Base-by-base conservation (phyloP, 2,113 vertebrate genomes). In the Calcarius ornatus region DNA sequence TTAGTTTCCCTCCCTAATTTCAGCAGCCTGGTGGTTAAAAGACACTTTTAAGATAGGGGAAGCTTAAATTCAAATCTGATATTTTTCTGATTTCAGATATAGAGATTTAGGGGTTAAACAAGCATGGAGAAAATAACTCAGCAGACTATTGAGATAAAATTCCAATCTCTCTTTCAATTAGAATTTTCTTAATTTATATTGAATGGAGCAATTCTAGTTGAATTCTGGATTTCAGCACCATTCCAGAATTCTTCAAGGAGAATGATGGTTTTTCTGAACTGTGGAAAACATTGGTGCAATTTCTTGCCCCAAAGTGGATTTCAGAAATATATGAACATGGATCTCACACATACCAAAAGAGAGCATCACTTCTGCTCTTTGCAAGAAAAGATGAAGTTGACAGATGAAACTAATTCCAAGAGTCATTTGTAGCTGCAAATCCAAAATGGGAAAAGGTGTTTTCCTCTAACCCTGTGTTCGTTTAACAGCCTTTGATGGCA, bases 361-460 rank as follows among this genome's bases (percentile, higher is more conserved):
- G 4, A 83, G n/a, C 50, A 93, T 80, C 68, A 75, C 54, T 95
- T 88, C 71, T 86, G n/a, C 33, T 86, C 16, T 83, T 78, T 83
- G 64, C 56, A 86, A 75, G 68, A 80, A 86, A 80, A 93, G 69
- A 86, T 86, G 64, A 95, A 91, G 64, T 43, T 86, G 88, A 84
- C 71, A 93, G 91, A 83, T 86, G 51, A 93, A 93, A 81, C 86
- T 95, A 93, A 92, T 96, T 95, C 60, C 72, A 86, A 60, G 72
- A 95, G 69, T 91, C 83, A 78, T 86, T 92, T 94, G 72, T 81
- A 88, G 86, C 68, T 91, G 76, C 43, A 78, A 92, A 81, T 94
- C 72, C 2, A 2, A 93, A 96, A 86, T 78, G 43, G 56, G 53
- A 92, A 69, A 87, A 90, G 60, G 60, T 90, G 40, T 95, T 96